Percentiles rank a stretch among this genome's conserved stretches.
These are phyloP conservation scores for Hydrolagus affinis DNA, from an alignment of 2,113 vertebrate species.

Conservation along the genomic window DNA sequence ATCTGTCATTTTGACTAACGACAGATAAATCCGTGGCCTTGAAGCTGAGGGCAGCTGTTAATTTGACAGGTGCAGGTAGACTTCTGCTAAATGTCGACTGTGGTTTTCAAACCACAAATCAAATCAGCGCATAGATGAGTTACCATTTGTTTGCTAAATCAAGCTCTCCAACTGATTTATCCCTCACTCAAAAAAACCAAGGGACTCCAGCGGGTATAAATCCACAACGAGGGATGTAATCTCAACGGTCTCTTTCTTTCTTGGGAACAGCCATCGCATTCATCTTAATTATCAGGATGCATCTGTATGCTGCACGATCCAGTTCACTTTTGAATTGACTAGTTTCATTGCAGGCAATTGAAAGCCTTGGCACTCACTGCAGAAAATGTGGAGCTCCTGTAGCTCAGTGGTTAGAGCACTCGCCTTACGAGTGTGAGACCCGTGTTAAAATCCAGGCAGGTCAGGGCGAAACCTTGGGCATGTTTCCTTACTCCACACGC, in stretches of 20 bases:
- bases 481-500: no score
- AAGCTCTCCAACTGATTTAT: neutral
- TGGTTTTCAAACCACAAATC: neutral
- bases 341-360: neutral
- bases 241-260: neutral
- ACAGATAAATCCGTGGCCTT: neutral
- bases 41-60: neutral
- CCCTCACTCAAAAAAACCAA: neutral
- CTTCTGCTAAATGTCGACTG: neutral
- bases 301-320: neutral
- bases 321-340: neutral
- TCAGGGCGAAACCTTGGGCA: no score
- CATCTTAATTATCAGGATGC: conserved; percentile 13
- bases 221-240: neutral
- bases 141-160: neutral
- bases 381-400: no score
- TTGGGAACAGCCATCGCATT: neutral
- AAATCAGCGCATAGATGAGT: neutral
- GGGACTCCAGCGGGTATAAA: conserved; percentile 7
- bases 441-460: no score
- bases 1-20: neutral
- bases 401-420: no score
- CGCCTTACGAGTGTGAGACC: no score
- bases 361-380: neutral
- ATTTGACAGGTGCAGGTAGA: neutral